Evolutionary conservation across 1,140 invertebrate species (phyloP).

Genomic region (Chironomus tepperi): DNA sequence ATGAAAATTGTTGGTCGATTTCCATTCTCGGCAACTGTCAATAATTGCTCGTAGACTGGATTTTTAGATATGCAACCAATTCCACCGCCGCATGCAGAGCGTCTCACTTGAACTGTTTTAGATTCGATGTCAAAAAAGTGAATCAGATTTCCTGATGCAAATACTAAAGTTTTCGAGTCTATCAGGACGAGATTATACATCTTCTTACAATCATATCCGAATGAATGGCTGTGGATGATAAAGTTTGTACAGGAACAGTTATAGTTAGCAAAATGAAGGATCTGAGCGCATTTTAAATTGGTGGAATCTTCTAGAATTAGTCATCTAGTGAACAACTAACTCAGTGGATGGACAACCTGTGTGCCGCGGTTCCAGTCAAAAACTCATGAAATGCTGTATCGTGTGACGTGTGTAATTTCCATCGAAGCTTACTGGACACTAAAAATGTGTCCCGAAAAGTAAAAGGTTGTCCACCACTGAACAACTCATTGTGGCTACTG

Average conservation of each 20-base stretch:
- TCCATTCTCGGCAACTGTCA: constrained; percentile 79
- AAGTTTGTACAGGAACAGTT: constrained; percentile 16
- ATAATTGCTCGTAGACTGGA: constrained; percentile 54
- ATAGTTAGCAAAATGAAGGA: background rate
- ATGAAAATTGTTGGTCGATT: constrained; percentile 71
- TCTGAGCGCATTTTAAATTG: too few species aligned
- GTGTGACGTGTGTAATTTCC: too few species aligned
- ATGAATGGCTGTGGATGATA: constrained; percentile 56
- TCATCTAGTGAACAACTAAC: too few species aligned
- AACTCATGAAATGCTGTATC: too few species aligned
- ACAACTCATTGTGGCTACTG: too few species aligned
- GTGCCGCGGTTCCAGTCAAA: too few species aligned
- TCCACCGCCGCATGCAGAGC: constrained; percentile 62
- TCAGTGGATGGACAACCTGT: too few species aligned
- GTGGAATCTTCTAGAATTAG: too few species aligned
- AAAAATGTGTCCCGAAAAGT: too few species aligned
- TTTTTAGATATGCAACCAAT: constrained; percentile 73
- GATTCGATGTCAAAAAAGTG: constrained; percentile 61
- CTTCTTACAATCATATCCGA: constrained; percentile 76
- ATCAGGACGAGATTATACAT: constrained; percentile 68
- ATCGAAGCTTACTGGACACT: too few species aligned
- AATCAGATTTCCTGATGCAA: constrained; percentile 70
- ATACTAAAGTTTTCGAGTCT: constrained; percentile 62
- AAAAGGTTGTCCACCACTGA: too few species aligned
- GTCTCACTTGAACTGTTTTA: constrained; percentile 56